Evolutionary conservation across 37 sponge, comb jelly and placozoan genomes (phyloP).

Genomic region (Chondrosia reniformis): DNA sequence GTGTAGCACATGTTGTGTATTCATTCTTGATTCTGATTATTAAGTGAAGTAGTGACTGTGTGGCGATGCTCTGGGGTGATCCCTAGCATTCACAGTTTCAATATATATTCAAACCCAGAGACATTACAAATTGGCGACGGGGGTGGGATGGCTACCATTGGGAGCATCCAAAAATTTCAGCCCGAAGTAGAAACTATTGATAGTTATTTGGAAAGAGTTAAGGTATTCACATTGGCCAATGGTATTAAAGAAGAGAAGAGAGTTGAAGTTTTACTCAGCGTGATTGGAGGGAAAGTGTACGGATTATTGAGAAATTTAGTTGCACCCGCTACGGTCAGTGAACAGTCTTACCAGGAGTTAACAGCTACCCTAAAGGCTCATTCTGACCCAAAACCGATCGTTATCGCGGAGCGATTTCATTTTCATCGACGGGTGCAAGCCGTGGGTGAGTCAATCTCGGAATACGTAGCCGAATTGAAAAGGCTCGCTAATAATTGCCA

Average conservation of each 20-base stretch:
- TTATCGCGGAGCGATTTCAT: constrained; percentile 1
- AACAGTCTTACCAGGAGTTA: background rate
- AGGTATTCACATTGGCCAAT: background rate
- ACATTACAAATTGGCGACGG: constrained; percentile 27
- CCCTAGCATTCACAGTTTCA: too few relatives aligned
- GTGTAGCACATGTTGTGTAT: too few relatives aligned
- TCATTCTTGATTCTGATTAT: too few relatives aligned
- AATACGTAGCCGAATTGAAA: constrained; percentile 18
- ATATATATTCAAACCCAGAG: too few relatives aligned
- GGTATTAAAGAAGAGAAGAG: background rate
- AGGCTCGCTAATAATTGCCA: background rate
- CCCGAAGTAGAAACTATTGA: constrained; percentile 2
- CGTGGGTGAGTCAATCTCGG: background rate
- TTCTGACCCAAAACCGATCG: background rate
- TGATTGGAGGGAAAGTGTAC: background rate
- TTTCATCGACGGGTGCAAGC: background rate
- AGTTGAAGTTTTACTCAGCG: background rate
- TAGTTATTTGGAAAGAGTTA: background rate
- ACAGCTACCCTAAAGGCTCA: background rate
- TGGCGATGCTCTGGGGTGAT: too few relatives aligned
- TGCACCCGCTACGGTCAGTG: background rate
- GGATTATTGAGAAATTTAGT: background rate
- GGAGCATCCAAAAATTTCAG: background rate
- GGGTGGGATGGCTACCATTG: constrained; percentile 16
- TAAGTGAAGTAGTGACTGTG: too few relatives aligned